phyloP scores from a whole-genome alignment of 2,888 invertebrate genomes.

The Nemoura dubitans region DNA sequence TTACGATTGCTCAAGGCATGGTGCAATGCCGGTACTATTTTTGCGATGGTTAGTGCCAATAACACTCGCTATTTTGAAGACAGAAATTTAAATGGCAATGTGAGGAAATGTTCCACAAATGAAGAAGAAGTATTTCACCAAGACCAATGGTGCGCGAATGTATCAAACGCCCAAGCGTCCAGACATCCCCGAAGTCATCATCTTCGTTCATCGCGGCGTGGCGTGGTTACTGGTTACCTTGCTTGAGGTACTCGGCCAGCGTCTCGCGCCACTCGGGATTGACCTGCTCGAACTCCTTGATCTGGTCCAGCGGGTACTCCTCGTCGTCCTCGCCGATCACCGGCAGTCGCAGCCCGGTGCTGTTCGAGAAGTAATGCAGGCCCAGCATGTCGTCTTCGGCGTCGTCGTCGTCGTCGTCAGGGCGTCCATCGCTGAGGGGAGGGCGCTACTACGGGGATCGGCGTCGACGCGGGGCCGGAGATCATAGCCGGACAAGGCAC shows the following conservation, averaged over 20 bases:
- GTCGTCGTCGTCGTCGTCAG: constrained; percentile 12
- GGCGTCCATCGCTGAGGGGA: neutral
- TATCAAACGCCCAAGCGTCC: no score
- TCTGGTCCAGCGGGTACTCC: constrained; percentile 83
- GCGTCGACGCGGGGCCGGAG: neutral
- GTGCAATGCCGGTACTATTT: no score
- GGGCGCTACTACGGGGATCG: neutral
- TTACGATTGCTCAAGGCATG: no score
- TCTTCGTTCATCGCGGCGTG: no score
- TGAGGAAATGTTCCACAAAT: no score
- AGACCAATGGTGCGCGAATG: no score
- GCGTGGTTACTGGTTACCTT: constrained; percentile 69
- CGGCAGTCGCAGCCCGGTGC: constrained; percentile 70
- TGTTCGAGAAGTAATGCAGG: constrained; percentile 84
- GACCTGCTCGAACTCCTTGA: constrained; percentile 86
- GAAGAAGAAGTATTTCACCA: no score
- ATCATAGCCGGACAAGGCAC: constrained; percentile 8
- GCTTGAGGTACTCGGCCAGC: constrained; percentile 75
- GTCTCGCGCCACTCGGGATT: constrained; percentile 81
- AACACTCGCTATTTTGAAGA: no score
- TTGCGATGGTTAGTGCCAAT: no score
- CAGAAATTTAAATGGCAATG: no score
- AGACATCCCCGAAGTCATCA: no score
- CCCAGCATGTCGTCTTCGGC: constrained; percentile 70
- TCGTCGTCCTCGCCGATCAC: constrained; percentile 62